A percentile compares a stretch with the other conserved stretches of the same genome.
Conservation (phyloP, 2,797 vertebrate species). For the Jordanella pulchra region DNA sequence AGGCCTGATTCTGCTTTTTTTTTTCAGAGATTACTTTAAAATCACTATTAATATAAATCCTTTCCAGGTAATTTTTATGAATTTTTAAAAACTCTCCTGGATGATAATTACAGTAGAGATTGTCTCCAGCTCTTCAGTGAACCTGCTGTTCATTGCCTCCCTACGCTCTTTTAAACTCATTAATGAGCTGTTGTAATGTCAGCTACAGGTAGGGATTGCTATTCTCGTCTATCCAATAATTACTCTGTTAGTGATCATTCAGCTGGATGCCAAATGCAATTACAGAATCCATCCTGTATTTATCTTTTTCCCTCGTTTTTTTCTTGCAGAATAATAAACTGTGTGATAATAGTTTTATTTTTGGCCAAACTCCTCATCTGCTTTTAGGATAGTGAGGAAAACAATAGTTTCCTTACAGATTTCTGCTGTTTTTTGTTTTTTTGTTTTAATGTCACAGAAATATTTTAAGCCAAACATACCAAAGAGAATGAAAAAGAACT, state of each 20-base stretch:
- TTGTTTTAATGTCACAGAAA: not conserved
- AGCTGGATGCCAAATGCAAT: slow-evolving; percentile 9
- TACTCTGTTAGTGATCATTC: slow-evolving; percentile 7
- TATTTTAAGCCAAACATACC: not conserved
- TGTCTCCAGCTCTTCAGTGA: slow-evolving; percentile 4
- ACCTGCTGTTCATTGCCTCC: not conserved
- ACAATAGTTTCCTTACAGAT: not conserved
- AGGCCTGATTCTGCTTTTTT: not conserved
- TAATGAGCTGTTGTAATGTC: not conserved
- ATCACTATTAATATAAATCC: slow-evolving; percentile 1
- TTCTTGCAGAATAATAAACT: not conserved
- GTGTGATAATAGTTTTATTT: not conserved
- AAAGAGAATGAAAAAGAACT: not conserved
- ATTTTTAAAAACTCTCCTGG: not conserved
- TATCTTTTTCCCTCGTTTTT: not conserved
- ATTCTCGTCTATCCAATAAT: slow-evolving; percentile 11
- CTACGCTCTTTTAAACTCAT: slow-evolving; percentile 11
- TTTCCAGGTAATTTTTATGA: not conserved
- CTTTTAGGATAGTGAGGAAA: not conserved
- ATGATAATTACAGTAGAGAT: slow-evolving; percentile 13
- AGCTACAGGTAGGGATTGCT: slow-evolving; percentile 6
- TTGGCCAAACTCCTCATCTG: not conserved
- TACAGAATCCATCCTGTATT: not conserved
- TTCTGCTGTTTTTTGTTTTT: not conserved
- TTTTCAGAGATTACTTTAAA: not conserved